A percentile compares a stretch with the other conserved stretches of the same genome.
phyloP scores from a whole-genome alignment of 2,797 vertebrate genomes.

The Nyctalus aviator region DNA sequence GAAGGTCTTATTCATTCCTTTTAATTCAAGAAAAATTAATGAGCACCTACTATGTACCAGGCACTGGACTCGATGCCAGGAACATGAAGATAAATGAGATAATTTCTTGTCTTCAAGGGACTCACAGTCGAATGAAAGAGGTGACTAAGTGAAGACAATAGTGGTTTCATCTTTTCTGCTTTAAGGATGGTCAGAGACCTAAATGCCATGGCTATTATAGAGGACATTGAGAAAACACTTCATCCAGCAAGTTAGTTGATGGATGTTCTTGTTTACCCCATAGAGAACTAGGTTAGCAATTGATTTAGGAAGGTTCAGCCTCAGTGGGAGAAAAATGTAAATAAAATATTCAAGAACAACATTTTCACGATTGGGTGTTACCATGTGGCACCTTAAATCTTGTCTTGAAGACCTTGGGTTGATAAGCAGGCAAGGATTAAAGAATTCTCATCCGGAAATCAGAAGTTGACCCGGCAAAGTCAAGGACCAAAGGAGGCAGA shows the following conservation, averaged over 20 bases:
- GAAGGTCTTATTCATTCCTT: slow-evolving; percentile 74
- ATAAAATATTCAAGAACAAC: slow-evolving; percentile 53
- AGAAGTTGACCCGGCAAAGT: not conserved
- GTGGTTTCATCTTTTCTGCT: slow-evolving; percentile 58
- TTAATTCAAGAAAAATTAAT: slow-evolving; percentile 78
- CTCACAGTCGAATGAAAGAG: slow-evolving; percentile 66
- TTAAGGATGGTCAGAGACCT: slow-evolving; percentile 33
- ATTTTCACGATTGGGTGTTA: slow-evolving; percentile 61
- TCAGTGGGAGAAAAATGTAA: slow-evolving; percentile 63
- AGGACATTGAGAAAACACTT: slow-evolving; percentile 62
- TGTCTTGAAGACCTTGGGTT: slow-evolving; percentile 5
- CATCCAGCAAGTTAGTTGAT: slow-evolving; percentile 62
- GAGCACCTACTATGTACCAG: slow-evolving; percentile 73
- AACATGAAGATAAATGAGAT: slow-evolving; percentile 75
- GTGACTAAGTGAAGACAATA: slow-evolving; percentile 56
- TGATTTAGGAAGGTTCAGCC: slow-evolving; percentile 67
- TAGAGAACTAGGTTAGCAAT: slow-evolving; percentile 42
- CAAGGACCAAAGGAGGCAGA: not conserved
- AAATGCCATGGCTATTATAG: slow-evolving; percentile 46
- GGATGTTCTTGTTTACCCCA: slow-evolving; percentile 68
- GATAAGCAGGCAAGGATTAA: slow-evolving; percentile 6
- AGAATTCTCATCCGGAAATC: not conserved
- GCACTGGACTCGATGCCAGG: slow-evolving; percentile 37
- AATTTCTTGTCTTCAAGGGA: slow-evolving; percentile 77
- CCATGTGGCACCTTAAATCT: slow-evolving; percentile 31